Evolutionary conservation across 2,113 vertebrate genomes (phyloP), one percentile per base, ranked within the genome.

Genomic region (Charadrius vociferus): DNA sequence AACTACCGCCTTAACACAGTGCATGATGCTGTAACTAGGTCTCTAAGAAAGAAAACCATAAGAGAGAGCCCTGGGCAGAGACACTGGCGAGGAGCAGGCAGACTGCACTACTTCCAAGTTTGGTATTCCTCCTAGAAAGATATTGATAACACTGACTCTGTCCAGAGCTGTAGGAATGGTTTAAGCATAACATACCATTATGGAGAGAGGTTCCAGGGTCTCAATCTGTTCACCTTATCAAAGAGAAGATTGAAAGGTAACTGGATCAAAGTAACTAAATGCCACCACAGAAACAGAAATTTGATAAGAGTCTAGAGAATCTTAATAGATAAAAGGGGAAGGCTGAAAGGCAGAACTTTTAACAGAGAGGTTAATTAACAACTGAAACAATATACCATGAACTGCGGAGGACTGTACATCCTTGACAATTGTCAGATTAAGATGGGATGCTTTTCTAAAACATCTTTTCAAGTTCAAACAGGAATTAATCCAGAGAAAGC

Each of bases 401-500:
- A 88, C 37, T 70, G 66, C 11, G 9, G 63, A 88, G 72, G 55
- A 50, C 55, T 88, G 37, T 20, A 58, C 67, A 67, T 27, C 45
- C 37, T 82, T 67, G 50, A 62, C 0, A 5, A 67, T 5, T 66
- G 68, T 30, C 71, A 73, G 79, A 61, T 88, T 88, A 92, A 3
- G 23, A 92, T 1, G 27, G 55, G 41, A 88, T 86, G 74, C 41
- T 94, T 92, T 92, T 81, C 82, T 81, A 72, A 81, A 97, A 67
- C 36, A 86, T 74, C 41, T 93, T 90, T 87, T 80, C 67, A 63
- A 90, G 58, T 93, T 94, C 82, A 92, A 92, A 88, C 55, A 90
- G 71, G 93, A 93, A 93, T 95, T 96, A 94, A 97, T 71, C 88
- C 90, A 81, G 86, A 93, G 88, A 83, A 95, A 90, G 45, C 32